Percentiles rank a stretch among this genome's conserved stretches.
phyloP scores from a whole-genome alignment of 2,797 vertebrate genomes.

The Etheostoma nigrum region DNA sequence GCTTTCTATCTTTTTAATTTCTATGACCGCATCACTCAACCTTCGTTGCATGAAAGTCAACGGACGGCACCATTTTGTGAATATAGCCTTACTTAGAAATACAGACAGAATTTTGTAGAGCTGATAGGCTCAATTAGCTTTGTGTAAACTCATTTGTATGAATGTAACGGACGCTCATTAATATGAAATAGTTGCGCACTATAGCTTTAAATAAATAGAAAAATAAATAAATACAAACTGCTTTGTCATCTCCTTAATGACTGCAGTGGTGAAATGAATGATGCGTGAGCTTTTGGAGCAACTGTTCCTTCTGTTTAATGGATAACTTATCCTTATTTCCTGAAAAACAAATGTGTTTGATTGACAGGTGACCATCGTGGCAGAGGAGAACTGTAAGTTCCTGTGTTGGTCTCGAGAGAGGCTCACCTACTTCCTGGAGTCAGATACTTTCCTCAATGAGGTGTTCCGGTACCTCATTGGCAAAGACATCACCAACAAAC shows the following conservation, averaged over 20 bases:
- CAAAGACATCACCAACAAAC: constrained; percentile 99
- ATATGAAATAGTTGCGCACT: too few species aligned
- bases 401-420: constrained; percentile 97
- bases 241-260: neutral
- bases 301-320: neutral
- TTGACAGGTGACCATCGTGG: constrained; percentile 92
- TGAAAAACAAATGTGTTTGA: constrained; percentile 10
- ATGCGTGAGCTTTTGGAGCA: neutral
- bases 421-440: constrained; percentile 95
- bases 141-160: too few species aligned
- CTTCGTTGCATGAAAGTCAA: too few species aligned
- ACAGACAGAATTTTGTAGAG: too few species aligned
- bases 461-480: constrained; percentile 97
- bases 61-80: too few species aligned
- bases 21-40: too few species aligned
- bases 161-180: too few species aligned
- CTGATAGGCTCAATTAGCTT: too few species aligned
- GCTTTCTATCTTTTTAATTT: too few species aligned
- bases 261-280: neutral
- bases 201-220: too few species aligned
- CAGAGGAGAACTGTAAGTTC: constrained; percentile 95
- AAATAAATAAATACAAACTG: neutral
- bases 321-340: neutral
- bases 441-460: constrained; percentile 94
- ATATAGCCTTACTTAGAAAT: too few species aligned